Percentiles rank a stretch among this genome's conserved stretches.
Conservation (phyloP, 2,888 invertebrate species). For the Caenorhabditis sp. region DNA sequence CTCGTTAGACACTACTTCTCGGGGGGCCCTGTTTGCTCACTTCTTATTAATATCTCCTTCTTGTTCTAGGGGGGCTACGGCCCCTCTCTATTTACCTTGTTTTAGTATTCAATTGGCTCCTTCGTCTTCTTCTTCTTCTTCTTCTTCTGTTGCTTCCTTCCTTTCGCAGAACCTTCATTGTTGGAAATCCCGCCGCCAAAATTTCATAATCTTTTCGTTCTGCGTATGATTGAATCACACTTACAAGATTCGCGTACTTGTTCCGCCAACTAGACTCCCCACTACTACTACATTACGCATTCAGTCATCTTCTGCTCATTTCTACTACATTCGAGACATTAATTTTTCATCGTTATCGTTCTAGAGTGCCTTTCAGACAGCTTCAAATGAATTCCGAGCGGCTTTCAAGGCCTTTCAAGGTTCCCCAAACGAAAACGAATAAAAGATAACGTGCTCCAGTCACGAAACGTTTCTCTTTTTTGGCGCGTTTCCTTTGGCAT, state of each 20-base stretch:
- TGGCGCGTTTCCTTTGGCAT: no score
- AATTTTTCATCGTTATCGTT: neutral
- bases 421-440: no score
- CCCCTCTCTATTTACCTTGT: slow-evolving; percentile 38
- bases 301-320: neutral
- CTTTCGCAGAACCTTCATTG: no score
- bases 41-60: slow-evolving; percentile 51
- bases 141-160: neutral
- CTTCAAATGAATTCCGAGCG: no score
- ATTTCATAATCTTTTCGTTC: slow-evolving; percentile 38
- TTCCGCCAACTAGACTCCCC: neutral
- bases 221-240: slow-evolving; percentile 44
- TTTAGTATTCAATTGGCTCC: slow-evolving; percentile 39
- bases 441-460: slow-evolving; percentile 41
- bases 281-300: neutral
- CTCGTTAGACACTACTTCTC: slow-evolving; percentile 17
- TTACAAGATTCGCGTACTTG: neutral
- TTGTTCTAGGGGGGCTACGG: slow-evolving; percentile 15
- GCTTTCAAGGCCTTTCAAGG: no score
- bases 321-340: neutral
- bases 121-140: neutral
- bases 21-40: slow-evolving; percentile 40
- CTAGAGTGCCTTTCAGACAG: neutral
- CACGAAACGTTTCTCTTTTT: slow-evolving; percentile 27
- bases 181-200: slow-evolving; percentile 20